A percentile compares a stretch with the other conserved stretches of the same genome.
Evolutionary conservation across 2,113 vertebrate genomes (phyloP).

Genomic region (Alces alces): DNA sequence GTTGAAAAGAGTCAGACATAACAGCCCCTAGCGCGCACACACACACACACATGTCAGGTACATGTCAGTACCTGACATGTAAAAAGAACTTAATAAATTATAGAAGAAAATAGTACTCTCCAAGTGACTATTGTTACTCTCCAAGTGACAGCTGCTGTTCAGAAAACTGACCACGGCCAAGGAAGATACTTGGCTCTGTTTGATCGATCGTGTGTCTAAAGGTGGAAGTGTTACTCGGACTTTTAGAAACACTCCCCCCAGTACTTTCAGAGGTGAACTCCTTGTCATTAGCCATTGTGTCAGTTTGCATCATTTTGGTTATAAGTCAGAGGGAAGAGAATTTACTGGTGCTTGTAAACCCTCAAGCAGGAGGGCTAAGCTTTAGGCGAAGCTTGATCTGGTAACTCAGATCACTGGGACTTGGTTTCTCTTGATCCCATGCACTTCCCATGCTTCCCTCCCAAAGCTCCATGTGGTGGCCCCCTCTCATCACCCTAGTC

Average conservation of each 20-base stretch:
- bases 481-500: neutral
- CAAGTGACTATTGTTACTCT: neutral
- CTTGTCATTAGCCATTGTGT: neutral
- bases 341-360: neutral
- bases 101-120: neutral
- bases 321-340: neutral
- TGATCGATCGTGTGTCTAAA: neutral
- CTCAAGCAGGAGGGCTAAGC: neutral
- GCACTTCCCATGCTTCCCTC: neutral
- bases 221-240: neutral
- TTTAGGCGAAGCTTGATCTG: neutral
- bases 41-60: neutral
- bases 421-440: neutral
- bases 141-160: neutral
- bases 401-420: neutral
- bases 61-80: neutral
- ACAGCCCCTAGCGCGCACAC: neutral
- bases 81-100: neutral
- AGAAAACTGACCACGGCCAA: neutral
- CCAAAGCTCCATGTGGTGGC: neutral
- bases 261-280: neutral
- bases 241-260: neutral
- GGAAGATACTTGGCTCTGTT: neutral
- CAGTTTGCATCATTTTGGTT: neutral
- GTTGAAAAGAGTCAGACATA: neutral